Conservation (phyloP, 2,888 invertebrate species). For the Parapristionchus giblindavisi region DNA sequence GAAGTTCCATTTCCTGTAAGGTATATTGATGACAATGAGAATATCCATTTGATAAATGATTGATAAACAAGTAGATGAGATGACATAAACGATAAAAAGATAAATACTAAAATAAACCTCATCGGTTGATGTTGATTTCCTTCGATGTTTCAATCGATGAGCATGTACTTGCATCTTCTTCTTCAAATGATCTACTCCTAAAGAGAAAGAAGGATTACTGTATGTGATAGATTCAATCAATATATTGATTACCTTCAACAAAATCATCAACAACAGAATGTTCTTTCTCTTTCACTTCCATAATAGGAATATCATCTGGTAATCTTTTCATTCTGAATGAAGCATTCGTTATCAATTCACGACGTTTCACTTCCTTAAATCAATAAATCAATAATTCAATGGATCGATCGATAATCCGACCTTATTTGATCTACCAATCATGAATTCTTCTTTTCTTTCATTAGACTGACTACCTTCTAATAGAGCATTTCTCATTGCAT, state of each 20-base stretch:
- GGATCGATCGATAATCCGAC: slow-evolving; percentile 35
- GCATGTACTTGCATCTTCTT: slow-evolving; percentile 37
- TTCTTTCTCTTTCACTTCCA: slow-evolving; percentile 52
- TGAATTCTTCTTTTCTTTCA: slow-evolving; percentile 76
- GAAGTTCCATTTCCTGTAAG: slow-evolving; percentile 32
- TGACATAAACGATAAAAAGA: neutral
- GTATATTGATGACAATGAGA: too few relatives aligned
- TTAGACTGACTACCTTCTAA: slow-evolving; percentile 83
- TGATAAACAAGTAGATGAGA: too few relatives aligned
- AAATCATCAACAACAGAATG: slow-evolving; percentile 52
- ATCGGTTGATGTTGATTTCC: slow-evolving; percentile 30
- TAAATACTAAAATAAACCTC: slow-evolving; percentile 11
- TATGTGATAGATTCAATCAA: neutral
- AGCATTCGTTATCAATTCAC: slow-evolving; percentile 90
- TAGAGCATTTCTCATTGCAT: slow-evolving; percentile 81
- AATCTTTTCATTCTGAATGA: slow-evolving; percentile 95
- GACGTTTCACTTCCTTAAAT: slow-evolving; percentile 36
- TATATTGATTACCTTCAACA: slow-evolving; percentile 44
- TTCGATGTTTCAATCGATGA: slow-evolving; percentile 37
- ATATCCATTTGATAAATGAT: too few relatives aligned
- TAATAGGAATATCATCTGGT: slow-evolving; percentile 75
- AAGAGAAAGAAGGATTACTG: neutral
- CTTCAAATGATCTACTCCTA: slow-evolving; percentile 50
- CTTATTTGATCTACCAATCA: slow-evolving; percentile 53
- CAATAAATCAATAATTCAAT: neutral